Conservation (phyloP, 2,888 invertebrate species). For the Ametastegia equiseti region DNA sequence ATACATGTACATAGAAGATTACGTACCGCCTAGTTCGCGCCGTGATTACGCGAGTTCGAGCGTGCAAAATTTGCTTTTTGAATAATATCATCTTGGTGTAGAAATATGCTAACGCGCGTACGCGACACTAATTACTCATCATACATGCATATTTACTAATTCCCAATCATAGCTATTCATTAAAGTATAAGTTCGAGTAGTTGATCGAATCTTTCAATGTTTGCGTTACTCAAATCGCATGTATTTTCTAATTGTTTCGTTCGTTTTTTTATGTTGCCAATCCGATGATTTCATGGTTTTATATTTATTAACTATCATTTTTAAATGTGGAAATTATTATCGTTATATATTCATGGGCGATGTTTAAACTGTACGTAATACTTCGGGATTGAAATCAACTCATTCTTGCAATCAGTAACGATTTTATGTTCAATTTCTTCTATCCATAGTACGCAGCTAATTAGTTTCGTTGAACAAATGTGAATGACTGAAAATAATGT, state of each 20-base stretch:
- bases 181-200: background rate
- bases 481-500: slow-evolving; percentile 55
- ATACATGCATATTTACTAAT: background rate
- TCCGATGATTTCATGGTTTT: background rate
- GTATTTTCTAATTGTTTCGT: background rate
- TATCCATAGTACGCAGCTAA: background rate
- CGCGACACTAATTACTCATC: background rate
- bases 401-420: background rate
- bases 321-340: background rate
- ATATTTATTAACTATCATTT: background rate
- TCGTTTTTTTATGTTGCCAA: background rate
- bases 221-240: background rate
- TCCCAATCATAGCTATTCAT: background rate
- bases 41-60: slow-evolving; percentile 23
- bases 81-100: slow-evolving; percentile 5
- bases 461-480: background rate
- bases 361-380: background rate
- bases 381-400: slow-evolving; percentile 6
- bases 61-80: slow-evolving; percentile 24
- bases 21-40: background rate
- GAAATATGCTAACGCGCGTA: background rate
- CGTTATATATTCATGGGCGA: background rate
- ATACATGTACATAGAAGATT: slow-evolving; percentile 16
- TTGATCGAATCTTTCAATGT: background rate
- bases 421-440: background rate